Conservation (phyloP, 2,113 vertebrate species). For the Heloderma charlesbogerti region DNA sequence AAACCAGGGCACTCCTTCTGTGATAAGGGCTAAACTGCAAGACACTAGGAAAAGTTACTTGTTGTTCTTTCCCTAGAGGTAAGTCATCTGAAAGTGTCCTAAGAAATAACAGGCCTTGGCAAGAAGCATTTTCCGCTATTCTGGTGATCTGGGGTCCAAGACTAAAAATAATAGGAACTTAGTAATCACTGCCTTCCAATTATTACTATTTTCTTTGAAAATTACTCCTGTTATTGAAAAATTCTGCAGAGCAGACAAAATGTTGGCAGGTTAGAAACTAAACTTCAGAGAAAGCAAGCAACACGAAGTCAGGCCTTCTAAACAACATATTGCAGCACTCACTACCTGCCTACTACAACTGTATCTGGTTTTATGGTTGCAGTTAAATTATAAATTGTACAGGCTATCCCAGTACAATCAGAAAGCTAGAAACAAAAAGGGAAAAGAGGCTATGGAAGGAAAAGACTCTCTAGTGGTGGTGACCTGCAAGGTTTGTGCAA, state of each 20-base stretch:
- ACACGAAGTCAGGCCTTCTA: background rate
- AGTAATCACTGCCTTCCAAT: background rate
- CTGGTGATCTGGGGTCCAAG: background rate
- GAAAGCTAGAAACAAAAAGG: too few relatives aligned
- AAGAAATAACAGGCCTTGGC: too few relatives aligned
- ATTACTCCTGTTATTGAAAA: background rate
- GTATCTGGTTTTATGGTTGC: background rate
- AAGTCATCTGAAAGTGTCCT: background rate
- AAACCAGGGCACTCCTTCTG: background rate
- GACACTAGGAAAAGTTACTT: background rate
- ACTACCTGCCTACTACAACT: background rate
- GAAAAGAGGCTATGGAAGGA: too few relatives aligned
- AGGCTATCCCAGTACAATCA: too few relatives aligned
- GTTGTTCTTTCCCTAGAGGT: background rate
- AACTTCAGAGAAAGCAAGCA: background rate
- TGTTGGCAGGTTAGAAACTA: background rate
- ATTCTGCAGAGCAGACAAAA: background rate
- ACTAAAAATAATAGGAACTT: background rate
- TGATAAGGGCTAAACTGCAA: background rate
- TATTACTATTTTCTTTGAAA: background rate
- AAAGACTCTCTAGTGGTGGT: too few relatives aligned
- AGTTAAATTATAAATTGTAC: background rate
- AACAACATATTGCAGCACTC: background rate
- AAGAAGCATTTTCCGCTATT: background rate
- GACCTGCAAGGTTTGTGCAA: too few relatives aligned